Conservation (phyloP, 2,888 invertebrate genomes). For the Myopa testacea region DNA sequence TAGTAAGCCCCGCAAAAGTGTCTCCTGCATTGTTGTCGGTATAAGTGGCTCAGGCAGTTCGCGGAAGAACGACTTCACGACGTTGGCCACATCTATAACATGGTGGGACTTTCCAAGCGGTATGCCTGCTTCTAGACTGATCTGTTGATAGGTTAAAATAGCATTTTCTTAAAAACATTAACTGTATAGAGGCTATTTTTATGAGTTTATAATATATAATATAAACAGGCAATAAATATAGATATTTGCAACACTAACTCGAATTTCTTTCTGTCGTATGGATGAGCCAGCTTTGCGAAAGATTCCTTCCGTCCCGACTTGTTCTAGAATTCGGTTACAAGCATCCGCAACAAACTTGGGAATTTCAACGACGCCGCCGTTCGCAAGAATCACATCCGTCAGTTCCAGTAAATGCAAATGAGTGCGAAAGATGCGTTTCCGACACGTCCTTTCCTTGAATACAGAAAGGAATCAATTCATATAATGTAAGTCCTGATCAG, state of each 20-base stretch:
- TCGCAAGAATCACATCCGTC: slow-evolving; percentile 73
- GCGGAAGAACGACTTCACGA: slow-evolving; percentile 86
- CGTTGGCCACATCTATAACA: slow-evolving; percentile 86
- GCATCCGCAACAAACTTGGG: slow-evolving; percentile 80
- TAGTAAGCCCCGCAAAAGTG: slow-evolving; percentile 77
- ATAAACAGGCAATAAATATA: too few relatives aligned
- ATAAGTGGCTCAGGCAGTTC: slow-evolving; percentile 88
- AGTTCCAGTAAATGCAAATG: slow-evolving; percentile 70
- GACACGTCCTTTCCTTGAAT: slow-evolving; percentile 49
- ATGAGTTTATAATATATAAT: too few relatives aligned
- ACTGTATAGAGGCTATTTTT: too few relatives aligned
- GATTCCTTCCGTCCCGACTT: slow-evolving; percentile 83
- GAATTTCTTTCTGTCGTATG: slow-evolving; percentile 83
- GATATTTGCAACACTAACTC: slow-evolving; percentile 69
- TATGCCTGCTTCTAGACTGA: slow-evolving; percentile 76
- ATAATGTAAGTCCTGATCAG: background rate
- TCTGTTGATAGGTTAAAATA: slow-evolving; percentile 30
- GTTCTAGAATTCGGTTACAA: slow-evolving; percentile 76
- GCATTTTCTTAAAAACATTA: too few relatives aligned
- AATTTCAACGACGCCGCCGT: slow-evolving; percentile 78
- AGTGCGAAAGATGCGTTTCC: slow-evolving; percentile 70
- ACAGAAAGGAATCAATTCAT: background rate
- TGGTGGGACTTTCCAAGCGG: slow-evolving; percentile 78
- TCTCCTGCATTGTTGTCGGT: slow-evolving; percentile 77
- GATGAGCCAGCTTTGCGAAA: slow-evolving; percentile 91